These are phyloP conservation scores for Octomys mimax DNA, from an alignment of 2,797 vertebrate species.

Conservation along the genomic window DNA sequence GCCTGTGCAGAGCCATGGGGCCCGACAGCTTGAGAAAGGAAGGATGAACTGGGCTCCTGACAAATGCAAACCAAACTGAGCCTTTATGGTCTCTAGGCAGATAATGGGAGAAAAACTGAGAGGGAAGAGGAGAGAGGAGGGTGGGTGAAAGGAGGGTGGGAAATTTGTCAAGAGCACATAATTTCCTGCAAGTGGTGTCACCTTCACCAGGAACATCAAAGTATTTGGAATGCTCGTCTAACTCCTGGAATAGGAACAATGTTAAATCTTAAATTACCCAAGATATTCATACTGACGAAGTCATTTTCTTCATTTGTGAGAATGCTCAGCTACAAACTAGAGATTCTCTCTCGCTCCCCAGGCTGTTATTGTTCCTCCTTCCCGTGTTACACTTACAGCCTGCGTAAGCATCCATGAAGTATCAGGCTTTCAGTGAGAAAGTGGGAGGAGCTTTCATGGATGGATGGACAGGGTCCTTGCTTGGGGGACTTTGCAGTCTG, in stretches of 20 bases:
- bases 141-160: background rate
- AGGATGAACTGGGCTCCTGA: background rate
- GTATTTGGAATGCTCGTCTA: background rate
- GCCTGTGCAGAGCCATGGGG: too few species aligned
- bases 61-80: background rate
- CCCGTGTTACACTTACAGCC: background rate
- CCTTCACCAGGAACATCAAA: background rate
- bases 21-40: background rate
- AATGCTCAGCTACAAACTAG: background rate
- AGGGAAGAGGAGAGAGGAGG: background rate
- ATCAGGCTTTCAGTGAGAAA: background rate
- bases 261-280: slow-evolving; percentile 8
- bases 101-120: background rate
- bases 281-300: slow-evolving; percentile 6
- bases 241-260: background rate
- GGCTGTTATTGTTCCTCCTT: background rate
- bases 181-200: background rate
- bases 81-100: background rate
- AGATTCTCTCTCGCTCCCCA: background rate
- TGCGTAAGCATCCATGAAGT: background rate
- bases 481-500: background rate
- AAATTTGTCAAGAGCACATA: background rate
- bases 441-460: background rate
- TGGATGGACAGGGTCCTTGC: background rate
- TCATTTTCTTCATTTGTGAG: slow-evolving; percentile 53